These are phyloP conservation scores for Bibio marci DNA, from an alignment of 2,888 invertebrate genomes.

Conservation along the genomic window DNA sequence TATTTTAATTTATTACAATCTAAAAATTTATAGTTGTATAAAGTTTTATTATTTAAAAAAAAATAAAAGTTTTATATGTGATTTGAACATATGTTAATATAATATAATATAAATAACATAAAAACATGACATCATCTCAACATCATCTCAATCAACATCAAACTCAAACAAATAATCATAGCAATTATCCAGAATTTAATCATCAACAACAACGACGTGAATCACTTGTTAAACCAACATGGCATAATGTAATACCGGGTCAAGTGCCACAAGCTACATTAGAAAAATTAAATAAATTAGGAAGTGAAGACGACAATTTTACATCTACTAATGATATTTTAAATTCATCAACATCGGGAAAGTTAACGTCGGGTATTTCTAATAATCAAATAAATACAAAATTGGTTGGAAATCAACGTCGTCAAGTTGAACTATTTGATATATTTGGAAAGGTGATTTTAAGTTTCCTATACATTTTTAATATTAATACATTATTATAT, in stretches of 20 bases:
- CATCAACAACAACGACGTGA: conserved; percentile 19
- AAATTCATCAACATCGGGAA: neutral
- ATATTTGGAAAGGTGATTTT: conserved; percentile 23
- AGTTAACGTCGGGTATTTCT: neutral
- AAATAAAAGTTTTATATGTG: no score
- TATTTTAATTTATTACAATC: no score
- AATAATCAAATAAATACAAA: conserved; percentile 4
- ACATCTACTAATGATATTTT: neutral
- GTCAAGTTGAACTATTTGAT: conserved; percentile 19
- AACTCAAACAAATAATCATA: neutral
- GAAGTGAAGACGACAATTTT: conserved; percentile 4
- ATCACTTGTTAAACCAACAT: conserved; percentile 28
- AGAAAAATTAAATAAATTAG: conserved; percentile 25
- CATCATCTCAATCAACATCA: neutral
- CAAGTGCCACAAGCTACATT: conserved; percentile 25
- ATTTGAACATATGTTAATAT: no score
- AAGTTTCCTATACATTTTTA: conserved; percentile 3
- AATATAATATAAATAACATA: neutral
- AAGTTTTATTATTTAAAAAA: no score
- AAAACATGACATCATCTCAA: neutral
- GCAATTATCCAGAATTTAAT: neutral
- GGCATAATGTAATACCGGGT: conserved; percentile 28
- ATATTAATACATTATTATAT: no score
- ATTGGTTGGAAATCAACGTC: conserved; percentile 5
- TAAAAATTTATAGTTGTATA: no score